Conservation (phyloP, 2,888 invertebrate genomes). For the Prosopocoilus inquinatus region DNA sequence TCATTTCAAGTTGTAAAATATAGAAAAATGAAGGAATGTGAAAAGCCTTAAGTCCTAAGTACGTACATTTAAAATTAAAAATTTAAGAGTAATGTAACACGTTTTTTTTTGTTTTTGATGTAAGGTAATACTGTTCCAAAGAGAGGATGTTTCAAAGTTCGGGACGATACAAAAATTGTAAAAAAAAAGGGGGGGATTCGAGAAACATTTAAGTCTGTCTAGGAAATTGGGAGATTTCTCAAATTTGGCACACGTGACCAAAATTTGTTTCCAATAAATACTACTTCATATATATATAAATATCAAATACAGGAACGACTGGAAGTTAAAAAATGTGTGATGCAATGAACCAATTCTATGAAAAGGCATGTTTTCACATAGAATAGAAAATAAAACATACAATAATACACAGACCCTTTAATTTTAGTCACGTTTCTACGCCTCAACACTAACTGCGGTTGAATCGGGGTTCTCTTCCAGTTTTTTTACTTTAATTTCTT, state of each 20-base stretch:
- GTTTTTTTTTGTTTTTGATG: too few relatives aligned
- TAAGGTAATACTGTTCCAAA: background rate
- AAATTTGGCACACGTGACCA: constrained; percentile 15
- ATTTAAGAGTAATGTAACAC: background rate
- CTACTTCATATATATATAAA: constrained; percentile 2
- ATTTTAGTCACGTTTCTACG: constrained; percentile 40
- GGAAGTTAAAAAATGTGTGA: background rate
- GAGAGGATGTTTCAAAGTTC: background rate
- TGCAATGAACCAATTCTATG: background rate
- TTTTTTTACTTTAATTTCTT: constrained; percentile 59
- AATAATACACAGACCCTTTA: constrained; percentile 13
- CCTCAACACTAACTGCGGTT: constrained; percentile 53
- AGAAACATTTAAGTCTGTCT: too few relatives aligned
- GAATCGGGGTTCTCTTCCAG: constrained; percentile 54
- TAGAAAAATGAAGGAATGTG: constrained; percentile 10
- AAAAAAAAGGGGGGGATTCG: too few relatives aligned
- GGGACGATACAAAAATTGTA: too few relatives aligned
- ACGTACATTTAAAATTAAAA: constrained; percentile 16
- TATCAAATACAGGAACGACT: constrained; percentile 13
- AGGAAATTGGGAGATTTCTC: background rate
- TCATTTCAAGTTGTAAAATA: constrained; percentile 2
- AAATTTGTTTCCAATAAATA: constrained; percentile 16
- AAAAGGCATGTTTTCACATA: background rate
- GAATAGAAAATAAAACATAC: constrained; percentile 9
- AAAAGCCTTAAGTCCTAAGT: constrained; percentile 21